A percentile compares a stretch with the other conserved stretches of the same genome.
phyloP scores from a whole-genome alignment of 2,113 vertebrate species.

The Hipposideros armiger region DNA sequence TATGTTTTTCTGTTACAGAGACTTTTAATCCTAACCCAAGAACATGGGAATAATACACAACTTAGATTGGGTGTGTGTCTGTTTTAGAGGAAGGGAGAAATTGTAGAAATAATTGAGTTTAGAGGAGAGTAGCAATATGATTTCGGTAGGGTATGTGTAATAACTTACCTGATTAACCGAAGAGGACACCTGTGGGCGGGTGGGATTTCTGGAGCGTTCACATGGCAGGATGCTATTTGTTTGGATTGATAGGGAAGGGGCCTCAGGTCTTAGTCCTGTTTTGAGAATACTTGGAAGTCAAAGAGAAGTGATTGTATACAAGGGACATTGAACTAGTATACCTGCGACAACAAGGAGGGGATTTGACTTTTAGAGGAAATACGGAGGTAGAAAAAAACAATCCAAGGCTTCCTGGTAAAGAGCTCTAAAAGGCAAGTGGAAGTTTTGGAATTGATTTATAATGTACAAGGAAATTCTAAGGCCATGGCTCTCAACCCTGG shows the following conservation, averaged over 20 bases:
- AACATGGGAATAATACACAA: neutral
- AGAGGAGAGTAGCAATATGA: neutral
- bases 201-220: constrained; percentile 14
- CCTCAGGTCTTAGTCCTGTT: constrained; percentile 14
- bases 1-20: constrained; percentile 8
- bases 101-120: neutral
- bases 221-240: neutral
- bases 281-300: constrained; percentile 11
- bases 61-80: neutral
- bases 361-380: neutral
- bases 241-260: neutral
- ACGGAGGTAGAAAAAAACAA: neutral
- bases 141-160: neutral
- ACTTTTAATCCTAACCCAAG: neutral
- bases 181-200: neutral
- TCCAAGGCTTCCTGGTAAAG: neutral
- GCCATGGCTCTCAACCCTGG: neutral
- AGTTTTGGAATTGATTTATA: neutral
- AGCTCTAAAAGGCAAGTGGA: neutral
- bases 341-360: neutral
- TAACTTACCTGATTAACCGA: neutral
- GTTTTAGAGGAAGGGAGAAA: neutral
- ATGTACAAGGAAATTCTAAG: neutral
- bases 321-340: neutral
- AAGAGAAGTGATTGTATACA: neutral